A percentile compares a stretch with the other conserved stretches of the same genome.
These are phyloP conservation scores for Ascidia mentula DNA, from an alignment of 23 tunicate genomes.

Conservation along the genomic window DNA sequence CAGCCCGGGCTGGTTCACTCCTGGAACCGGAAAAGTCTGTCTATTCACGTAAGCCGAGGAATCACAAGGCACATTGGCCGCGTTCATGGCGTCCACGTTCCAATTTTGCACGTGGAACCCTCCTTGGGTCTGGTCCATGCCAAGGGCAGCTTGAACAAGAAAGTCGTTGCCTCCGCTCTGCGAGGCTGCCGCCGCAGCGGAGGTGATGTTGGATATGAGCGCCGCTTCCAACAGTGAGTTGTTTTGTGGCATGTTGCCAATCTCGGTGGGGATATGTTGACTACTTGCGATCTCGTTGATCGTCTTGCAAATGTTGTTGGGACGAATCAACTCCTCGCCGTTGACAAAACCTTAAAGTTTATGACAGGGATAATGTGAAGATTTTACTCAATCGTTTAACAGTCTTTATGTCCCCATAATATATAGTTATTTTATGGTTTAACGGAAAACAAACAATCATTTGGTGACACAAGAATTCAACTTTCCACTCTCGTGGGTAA, in stretches of 20 bases:
- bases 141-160: conserved; percentile 13
- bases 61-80: not conserved
- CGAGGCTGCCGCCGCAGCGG: not conserved
- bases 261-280: conserved; percentile 10
- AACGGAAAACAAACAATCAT: too few species aligned
- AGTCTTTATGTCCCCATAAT: too few species aligned
- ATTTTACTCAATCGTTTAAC: too few species aligned
- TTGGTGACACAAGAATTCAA: too few species aligned
- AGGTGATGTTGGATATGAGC: conserved; percentile 17
- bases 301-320: conserved; percentile 59
- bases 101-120: not conserved
- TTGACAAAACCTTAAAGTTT: not conserved
- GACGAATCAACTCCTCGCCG: conserved; percentile 15
- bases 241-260: conserved; percentile 41
- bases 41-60: not conserved
- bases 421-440: too few species aligned
- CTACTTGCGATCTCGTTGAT: conserved; percentile 49
- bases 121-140: not conserved
- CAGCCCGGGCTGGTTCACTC: not conserved
- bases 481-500: too few species aligned
- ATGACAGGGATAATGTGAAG: not conserved
- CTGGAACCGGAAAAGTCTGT: not conserved
- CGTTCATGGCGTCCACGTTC: conserved; percentile 10
- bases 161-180: conserved; percentile 10
- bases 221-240: conserved; percentile 27